Conservation (phyloP, 2,113 vertebrate genomes). For the Bujurquina vittata region DNA sequence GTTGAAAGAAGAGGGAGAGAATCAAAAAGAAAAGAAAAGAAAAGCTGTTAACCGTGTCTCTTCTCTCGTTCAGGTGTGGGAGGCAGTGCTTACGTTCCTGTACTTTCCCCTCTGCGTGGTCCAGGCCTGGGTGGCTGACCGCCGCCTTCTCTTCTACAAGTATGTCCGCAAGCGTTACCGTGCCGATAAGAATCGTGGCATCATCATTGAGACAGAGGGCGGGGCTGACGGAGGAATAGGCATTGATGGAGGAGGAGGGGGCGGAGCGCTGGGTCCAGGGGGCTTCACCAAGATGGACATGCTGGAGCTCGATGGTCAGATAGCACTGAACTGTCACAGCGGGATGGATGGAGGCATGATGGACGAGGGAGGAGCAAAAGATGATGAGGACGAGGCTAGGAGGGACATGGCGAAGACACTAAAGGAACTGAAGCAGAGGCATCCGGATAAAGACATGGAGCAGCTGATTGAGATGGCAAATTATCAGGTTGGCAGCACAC, state of each 20-base stretch:
- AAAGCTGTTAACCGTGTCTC: neutral
- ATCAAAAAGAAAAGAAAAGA: neutral
- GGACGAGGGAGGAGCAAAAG: slow-evolving; percentile 70
- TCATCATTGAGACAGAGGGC: slow-evolving; percentile 85
- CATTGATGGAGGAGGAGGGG: slow-evolving; percentile 50
- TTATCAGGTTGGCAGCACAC: slow-evolving; percentile 77
- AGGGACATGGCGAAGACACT: slow-evolving; percentile 85
- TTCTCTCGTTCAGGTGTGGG: slow-evolving; percentile 77
- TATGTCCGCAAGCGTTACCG: slow-evolving; percentile 84
- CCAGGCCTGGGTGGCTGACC: slow-evolving; percentile 87
- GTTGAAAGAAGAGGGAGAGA: neutral
- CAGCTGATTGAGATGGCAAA: slow-evolving; percentile 88
- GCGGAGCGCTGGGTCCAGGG: slow-evolving; percentile 59
- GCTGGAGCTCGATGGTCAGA: slow-evolving; percentile 82
- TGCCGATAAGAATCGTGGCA: slow-evolving; percentile 79
- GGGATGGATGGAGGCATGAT: slow-evolving; percentile 71
- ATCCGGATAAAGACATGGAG: slow-evolving; percentile 87
- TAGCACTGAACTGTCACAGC: slow-evolving; percentile 73
- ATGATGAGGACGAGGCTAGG: slow-evolving; percentile 81
- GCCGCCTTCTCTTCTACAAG: slow-evolving; percentile 85
- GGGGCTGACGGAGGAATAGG: slow-evolving; percentile 55
- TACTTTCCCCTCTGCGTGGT: slow-evolving; percentile 84
- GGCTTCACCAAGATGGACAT: slow-evolving; percentile 84
- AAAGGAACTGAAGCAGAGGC: slow-evolving; percentile 85
- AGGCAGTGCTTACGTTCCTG: slow-evolving; percentile 84